Conservation (phyloP, 2,113 vertebrate species). For the Pseudonaja textilis region DNA sequence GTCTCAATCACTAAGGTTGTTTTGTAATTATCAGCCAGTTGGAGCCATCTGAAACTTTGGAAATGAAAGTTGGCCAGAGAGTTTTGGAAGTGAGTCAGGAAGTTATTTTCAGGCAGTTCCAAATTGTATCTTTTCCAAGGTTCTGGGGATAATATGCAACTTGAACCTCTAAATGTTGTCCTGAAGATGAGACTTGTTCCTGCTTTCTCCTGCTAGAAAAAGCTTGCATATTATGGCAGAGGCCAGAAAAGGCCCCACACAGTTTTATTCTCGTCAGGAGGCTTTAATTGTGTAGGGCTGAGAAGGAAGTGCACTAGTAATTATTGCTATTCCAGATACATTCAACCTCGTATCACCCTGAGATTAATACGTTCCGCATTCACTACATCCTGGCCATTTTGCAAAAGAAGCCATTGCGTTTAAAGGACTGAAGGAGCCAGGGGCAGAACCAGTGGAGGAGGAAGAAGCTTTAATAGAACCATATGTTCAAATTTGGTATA, state of each 20-base stretch:
- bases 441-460: background rate
- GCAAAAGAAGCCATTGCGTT: background rate
- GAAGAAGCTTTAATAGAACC: background rate
- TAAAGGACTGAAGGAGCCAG: background rate
- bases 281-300: background rate
- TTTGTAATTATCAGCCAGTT: background rate
- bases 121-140: background rate
- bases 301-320: background rate
- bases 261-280: background rate
- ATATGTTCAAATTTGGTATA: background rate
- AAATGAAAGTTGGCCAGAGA: background rate
- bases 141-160: background rate
- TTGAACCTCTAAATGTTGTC: background rate
- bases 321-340: background rate
- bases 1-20: background rate
- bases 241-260: background rate
- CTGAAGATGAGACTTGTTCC: conserved; percentile 5
- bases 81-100: background rate
- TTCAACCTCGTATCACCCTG: background rate
- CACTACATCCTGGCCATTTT: background rate
- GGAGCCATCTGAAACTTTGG: background rate
- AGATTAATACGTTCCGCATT: background rate
- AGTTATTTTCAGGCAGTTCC: background rate
- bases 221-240: background rate
- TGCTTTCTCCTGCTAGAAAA: conserved; percentile 31